Evolutionary conservation across 1,140 invertebrate species (phyloP).

Genomic region (Eriosoma lanigerum): DNA sequence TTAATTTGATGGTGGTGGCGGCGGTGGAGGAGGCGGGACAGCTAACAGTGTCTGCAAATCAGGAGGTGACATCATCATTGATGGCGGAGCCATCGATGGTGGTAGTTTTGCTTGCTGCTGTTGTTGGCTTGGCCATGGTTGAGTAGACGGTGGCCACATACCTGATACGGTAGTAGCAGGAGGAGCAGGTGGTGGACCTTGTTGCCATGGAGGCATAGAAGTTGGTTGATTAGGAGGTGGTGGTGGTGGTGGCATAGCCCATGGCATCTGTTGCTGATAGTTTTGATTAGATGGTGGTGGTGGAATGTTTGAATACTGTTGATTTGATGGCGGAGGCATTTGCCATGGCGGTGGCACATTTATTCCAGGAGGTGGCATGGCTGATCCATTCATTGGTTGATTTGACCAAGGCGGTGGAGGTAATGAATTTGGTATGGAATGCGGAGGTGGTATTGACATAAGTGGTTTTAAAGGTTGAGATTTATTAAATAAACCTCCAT

Average conservation of each 20-base stretch:
- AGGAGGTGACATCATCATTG: conserved; percentile 63
- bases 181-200: conserved; percentile 50
- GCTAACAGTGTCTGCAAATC: conserved; percentile 43
- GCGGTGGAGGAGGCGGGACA: conserved; percentile 69
- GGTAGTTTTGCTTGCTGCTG: conserved; percentile 55
- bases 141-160: conserved; percentile 64
- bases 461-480: conserved; percentile 58
- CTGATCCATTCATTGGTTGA: conserved; percentile 54
- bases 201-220: conserved; percentile 60
- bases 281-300: conserved; percentile 53
- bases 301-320: conserved; percentile 55
- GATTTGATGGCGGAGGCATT: conserved; percentile 60
- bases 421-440: conserved; percentile 54
- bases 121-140: conserved; percentile 60
- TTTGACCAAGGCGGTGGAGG: conserved; percentile 57
- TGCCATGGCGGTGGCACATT: conserved; percentile 56
- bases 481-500: conserved; percentile 59
- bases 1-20: conserved; percentile 58
- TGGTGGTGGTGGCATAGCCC: conserved; percentile 54
- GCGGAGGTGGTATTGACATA: conserved; percentile 61
- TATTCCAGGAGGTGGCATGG: conserved; percentile 53
- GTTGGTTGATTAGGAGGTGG: conserved; percentile 55
- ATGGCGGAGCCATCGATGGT: conserved; percentile 60
- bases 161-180: conserved; percentile 60
- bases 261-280: conserved; percentile 42